Evolutionary conservation across 2,797 vertebrate genomes (phyloP).

Genomic region (Microcaecilia unicolor): DNA sequence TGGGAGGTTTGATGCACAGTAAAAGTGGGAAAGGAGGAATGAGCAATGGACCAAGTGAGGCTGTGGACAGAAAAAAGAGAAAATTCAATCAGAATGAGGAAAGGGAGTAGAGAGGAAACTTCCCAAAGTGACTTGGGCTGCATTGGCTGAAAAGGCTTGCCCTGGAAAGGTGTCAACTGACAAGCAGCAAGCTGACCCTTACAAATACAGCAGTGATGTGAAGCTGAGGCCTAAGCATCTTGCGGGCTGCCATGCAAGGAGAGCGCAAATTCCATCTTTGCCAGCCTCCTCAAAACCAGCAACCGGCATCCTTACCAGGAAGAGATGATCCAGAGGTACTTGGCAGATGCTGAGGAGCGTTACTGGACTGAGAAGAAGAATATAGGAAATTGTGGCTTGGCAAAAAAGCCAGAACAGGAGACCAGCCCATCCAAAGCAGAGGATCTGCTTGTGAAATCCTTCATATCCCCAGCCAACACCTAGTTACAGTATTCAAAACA

Average conservation of each 20-base stretch:
- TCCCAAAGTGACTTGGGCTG: constrained; percentile 26
- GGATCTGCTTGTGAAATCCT: constrained; percentile 8
- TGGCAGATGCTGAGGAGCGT: constrained; percentile 79
- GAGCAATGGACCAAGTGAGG: constrained; percentile 54
- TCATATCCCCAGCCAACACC: constrained; percentile 5
- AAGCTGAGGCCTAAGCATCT: constrained; percentile 79
- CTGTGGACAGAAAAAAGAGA: constrained; percentile 77
- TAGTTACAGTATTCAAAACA: constrained; percentile 16
- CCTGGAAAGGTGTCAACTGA: constrained; percentile 37
- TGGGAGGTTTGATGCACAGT: constrained; percentile 86
- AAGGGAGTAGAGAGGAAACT: constrained; percentile 73
- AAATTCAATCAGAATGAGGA: constrained; percentile 67
- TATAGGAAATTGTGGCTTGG: constrained; percentile 2
- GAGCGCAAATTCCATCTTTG: constrained; percentile 83
- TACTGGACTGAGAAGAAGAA: constrained; percentile 72
- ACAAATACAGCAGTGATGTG: constrained; percentile 81
- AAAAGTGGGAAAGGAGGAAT: constrained; percentile 42
- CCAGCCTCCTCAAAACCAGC: constrained; percentile 81
- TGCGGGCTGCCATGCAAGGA: constrained; percentile 83
- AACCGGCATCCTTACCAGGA: constrained; percentile 89
- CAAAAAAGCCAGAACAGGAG: constrained; percentile 42
- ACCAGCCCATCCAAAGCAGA: constrained; percentile 51
- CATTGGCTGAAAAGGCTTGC: constrained; percentile 48
- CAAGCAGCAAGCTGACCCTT: constrained; percentile 51
- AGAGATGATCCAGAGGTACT: constrained; percentile 94